Base-by-base conservation (phyloP, 2,113 vertebrate genomes). In the Macquaria australasica region DNA sequence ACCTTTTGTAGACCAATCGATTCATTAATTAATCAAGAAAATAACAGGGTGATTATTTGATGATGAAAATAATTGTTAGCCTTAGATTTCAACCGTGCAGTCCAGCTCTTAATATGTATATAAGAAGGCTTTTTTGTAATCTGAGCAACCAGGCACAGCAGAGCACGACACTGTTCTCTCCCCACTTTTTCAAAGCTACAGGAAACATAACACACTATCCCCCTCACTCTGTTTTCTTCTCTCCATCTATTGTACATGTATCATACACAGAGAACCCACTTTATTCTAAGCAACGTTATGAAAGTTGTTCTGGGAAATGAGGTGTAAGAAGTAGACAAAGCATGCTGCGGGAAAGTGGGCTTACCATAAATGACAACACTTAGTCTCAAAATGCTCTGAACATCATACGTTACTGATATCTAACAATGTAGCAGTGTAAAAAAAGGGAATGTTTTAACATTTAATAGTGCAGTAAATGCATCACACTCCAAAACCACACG, bases 351-450 rank as follows among this genome's bases (percentile, higher is more conserved):
- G 28, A 31, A 31, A 31, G 28, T 31, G 28, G 28, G 28, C 28
- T 31, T 2, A 31, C 28, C 28, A 77, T 10, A 68, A 69, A 81
- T 79, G 15, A 50, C 7, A 67, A 68, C 50, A 25, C 66, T 82
- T 64, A 8, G 70, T 79, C 69, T 77, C 15, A 67, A 59, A 70
- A 84, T 68, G 9, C 69, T 34, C 41, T 34, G n/a, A 78, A 66
- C 41, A 53, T 6, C 12, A 62, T 79, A 48, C 53, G 64, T 73
- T 86, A 80, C 80, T 68, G 16, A 85, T 28, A 11, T 34, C 39
- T 5, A 79, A 79, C 37, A 79, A 48, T 43, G 66, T n/a, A 71
- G 34, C 56, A 48, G 20, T 28, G 25, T 66, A 11, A 2, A 69
- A 11, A 2, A 69, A 25, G 12, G 39, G 12, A n/a, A 55, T 77